Base-by-base conservation (phyloP, 2,797 vertebrate genomes). In the Trachurus trachurus region DNA sequence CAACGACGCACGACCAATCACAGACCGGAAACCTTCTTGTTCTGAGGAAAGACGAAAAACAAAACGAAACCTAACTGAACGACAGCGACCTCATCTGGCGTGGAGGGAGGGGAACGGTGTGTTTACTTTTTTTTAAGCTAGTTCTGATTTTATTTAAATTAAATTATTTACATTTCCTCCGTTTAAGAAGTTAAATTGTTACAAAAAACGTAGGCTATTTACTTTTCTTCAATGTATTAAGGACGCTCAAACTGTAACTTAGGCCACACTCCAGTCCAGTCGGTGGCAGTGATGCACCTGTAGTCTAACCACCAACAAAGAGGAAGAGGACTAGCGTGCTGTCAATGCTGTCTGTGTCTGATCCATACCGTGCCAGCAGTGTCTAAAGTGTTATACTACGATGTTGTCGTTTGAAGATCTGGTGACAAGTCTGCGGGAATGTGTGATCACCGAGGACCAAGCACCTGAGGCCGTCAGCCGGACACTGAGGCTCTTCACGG, bases 381-480 rank as follows among this genome's bases (percentile, higher is more conserved):
- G 6, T 17, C 4, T 45, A 0, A 44, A 22, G 61, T 15, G 22
- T 12, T 42, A n/a, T 2, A 3, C 1, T 56, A 74, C 19, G 2
- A 94, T 94, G 90, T 61, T 82, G 40, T 79, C 90, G 6, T 85
- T 90, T 84, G 84, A 93, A 34, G 87, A 85, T 2, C 76, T 93
- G 17, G 34, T 92, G n/a, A 80, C 63, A 59, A 80, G 74, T 73
- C 73, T 93, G 7, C 78, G 84, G 16, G 82, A 66, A 12, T 91
- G 74, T 74, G 74, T 75, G 56, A 67, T 89, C 69, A 19, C 26
- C 3, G 84, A 82, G n/a, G 69, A 86, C 1, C 65, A 67, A 42
- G 8, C 69, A 13, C 10, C 68, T 22, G 68, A 63, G 59, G 11
- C 80, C 70, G 74, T 78, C 66, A 76, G 37, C 1, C 64, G 54